Evolutionary conservation across 92 coral and sea anemone species (phyloP), one percentile per base, ranked within the genome.

Genomic region (Bergia puertoricense): DNA sequence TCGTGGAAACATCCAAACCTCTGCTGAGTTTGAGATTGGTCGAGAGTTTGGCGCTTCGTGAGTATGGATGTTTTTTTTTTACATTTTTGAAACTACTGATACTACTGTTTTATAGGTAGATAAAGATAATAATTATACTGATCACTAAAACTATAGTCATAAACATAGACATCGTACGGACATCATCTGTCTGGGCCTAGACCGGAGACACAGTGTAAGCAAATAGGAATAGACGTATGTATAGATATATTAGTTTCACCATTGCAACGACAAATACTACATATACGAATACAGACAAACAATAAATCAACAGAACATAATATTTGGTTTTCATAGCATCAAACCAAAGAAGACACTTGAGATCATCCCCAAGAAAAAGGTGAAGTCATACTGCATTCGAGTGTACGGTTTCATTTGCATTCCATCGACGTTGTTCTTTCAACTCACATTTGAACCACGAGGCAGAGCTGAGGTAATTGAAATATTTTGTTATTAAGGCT

Each of bases 391-490:
- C 22, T 91, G 90, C 69, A 76, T 91, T 20, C 62, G 39, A 36
- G 79, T 91, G 6, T 54, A 77, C 4, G 88, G 76, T 0, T 18
- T 74, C 0, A 69, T 88, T 8, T 91, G 93, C 56, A 82, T 91
- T 48, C 93, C 93, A 22, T 88, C 88, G 20, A 88, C 79, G 8
- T 44, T 91, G 56, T 91, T 88, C 89, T 77, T 88, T 36, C 79
- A 82, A 16, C 85, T 72, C 14, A 50, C 73, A 2, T 14, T 56
- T 42, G 71, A 88, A 1, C 78, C 56, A 6, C 75, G n/a, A 7
- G 71, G 72, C 36, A 88, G 62, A 76, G 89, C 85, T 30, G 62
- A n/a, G 41, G 93, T 91, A 82, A 42, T n/a, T 22, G 13, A n/a
- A 69, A 7, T 38, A 11, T n/a, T 6, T 20, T 66, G 2, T 57